Conservation (phyloP, 1,140 invertebrate species). For the Lasaia peninsularis region DNA sequence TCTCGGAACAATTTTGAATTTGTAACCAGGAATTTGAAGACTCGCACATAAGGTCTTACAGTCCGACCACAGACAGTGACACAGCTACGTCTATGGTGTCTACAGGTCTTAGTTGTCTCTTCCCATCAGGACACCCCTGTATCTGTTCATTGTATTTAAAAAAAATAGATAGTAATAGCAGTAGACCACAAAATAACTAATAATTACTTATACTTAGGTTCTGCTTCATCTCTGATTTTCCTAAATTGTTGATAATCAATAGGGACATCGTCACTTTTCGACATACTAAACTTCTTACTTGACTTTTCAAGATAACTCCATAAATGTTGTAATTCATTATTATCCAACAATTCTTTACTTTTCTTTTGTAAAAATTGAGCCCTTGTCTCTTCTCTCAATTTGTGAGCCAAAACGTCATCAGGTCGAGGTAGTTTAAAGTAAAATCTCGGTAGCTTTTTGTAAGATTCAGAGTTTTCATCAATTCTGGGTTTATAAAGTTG, state of each 20-base stretch:
- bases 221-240: constrained; percentile 84
- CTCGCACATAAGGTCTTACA: no score
- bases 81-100: no score
- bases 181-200: neutral
- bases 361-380: constrained; percentile 91
- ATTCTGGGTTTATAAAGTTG: constrained; percentile 59
- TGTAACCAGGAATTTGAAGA: no score
- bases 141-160: no score
- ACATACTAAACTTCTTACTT: constrained; percentile 80
- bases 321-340: constrained; percentile 90
- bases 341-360: constrained; percentile 89
- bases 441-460: constrained; percentile 84
- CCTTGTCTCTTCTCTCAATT: constrained; percentile 91
- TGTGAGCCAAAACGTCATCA: constrained; percentile 86
- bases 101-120: no score
- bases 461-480: constrained; percentile 52
- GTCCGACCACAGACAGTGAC: no score
- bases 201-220: constrained; percentile 82
- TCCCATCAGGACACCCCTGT: no score
- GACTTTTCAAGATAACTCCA: constrained; percentile 91
- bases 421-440: constrained; percentile 88
- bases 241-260: constrained; percentile 92
- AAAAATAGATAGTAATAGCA: neutral
- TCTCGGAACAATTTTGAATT: no score
- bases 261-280: constrained; percentile 86